These are phyloP conservation scores for Manacus vitellinus DNA, from an alignment of 2,113 vertebrate species.

Conservation along the genomic window DNA sequence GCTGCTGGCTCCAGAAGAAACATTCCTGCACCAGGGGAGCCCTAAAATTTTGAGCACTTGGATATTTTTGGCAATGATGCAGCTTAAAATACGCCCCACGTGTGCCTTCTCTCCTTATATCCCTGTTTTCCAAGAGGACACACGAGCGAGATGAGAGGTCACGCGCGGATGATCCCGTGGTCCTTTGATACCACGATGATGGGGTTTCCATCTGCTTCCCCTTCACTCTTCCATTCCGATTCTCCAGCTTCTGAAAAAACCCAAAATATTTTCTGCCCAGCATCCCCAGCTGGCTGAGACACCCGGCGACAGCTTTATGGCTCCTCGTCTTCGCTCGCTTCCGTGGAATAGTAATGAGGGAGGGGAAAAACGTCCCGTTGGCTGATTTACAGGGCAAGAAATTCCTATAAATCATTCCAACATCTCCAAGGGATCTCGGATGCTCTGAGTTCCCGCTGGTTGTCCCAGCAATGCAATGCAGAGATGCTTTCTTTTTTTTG, in stretches of 20 bases:
- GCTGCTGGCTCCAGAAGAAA: not conserved
- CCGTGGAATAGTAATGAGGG: conserved; percentile 11
- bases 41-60: not conserved
- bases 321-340: conserved; percentile 45
- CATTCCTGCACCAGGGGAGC: not conserved
- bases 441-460: not conserved
- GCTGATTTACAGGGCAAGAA: conserved; percentile 25
- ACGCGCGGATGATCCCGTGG: not conserved
- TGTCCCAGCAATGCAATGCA: not conserved
- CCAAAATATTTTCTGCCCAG: conserved; percentile 30
- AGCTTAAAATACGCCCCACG: not conserved
- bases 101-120: not conserved
- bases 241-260: not conserved
- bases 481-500: not conserved
- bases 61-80: not conserved
- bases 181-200: not conserved
- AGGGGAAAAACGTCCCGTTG: not conserved
- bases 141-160: not conserved
- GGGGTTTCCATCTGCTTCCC: not conserved
- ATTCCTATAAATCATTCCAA: not conserved
- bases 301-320: conserved; percentile 59
- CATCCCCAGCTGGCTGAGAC: conserved; percentile 53
- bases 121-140: not conserved
- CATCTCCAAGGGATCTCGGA: not conserved
- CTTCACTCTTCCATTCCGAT: not conserved